Conservation (phyloP, 1,140 invertebrate species). For the Drosophila parabipectinata region DNA sequence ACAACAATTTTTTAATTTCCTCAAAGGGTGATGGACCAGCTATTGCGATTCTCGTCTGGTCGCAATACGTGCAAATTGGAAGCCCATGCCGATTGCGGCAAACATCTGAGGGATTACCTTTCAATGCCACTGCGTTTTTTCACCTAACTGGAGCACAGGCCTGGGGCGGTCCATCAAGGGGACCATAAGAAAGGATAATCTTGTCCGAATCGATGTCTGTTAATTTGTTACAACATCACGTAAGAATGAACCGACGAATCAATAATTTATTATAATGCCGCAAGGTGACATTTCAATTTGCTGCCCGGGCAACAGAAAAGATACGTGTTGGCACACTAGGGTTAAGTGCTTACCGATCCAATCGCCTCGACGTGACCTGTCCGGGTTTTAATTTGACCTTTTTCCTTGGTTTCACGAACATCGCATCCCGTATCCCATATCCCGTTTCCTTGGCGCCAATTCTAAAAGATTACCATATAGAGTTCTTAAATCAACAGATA, state of each 20-base stretch:
- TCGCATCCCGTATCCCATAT: background rate
- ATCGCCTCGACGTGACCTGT: background rate
- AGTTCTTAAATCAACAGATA: constrained; percentile 9
- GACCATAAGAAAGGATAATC: constrained; percentile 52
- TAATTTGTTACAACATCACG: constrained; percentile 77
- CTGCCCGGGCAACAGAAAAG: constrained; percentile 5
- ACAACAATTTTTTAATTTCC: background rate
- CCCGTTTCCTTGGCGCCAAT: constrained; percentile 54
- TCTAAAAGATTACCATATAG: background rate
- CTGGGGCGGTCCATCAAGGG: constrained; percentile 51
- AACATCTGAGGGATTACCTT: constrained; percentile 41
- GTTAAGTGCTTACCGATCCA: constrained; percentile 34
- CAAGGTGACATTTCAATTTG: constrained; percentile 76
- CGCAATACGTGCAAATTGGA: constrained; percentile 32
- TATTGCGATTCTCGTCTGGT: too few relatives aligned
- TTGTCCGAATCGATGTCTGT: constrained; percentile 50
- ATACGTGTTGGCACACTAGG: constrained; percentile 53
- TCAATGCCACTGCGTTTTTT: constrained; percentile 52
- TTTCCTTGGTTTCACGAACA: background rate
- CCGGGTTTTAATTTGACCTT: background rate
- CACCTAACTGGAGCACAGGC: constrained; percentile 38
- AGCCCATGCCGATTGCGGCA: constrained; percentile 57
- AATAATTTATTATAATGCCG: constrained; percentile 67
- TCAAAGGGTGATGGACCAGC: background rate
- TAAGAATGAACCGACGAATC: constrained; percentile 60